Evolutionary conservation across 2,888 invertebrate species (phyloP).

Genomic region (Drosophila anomelani): DNA sequence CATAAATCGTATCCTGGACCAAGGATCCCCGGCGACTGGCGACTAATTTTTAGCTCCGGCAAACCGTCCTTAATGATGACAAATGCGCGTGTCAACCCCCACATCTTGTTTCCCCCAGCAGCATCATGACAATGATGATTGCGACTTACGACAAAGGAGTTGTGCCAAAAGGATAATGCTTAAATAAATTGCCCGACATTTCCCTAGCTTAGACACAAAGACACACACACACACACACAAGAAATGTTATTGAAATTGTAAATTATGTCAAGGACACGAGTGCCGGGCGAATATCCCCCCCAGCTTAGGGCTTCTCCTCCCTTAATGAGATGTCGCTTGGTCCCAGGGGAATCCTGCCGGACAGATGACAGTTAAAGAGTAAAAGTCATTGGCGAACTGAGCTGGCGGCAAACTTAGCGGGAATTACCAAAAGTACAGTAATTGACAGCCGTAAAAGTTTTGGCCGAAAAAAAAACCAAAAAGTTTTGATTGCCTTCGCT

Average conservation of each 20-base stretch:
- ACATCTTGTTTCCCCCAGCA: conserved; percentile 1
- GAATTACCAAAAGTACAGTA: conserved; percentile 31
- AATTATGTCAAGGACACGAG: conserved; percentile 78
- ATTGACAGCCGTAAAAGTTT: conserved; percentile 45
- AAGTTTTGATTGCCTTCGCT: conserved; percentile 52
- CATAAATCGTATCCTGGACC: conserved; percentile 69
- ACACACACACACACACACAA: conserved; percentile 9
- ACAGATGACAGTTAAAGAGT: conserved; percentile 75
- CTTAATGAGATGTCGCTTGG: conserved; percentile 52
- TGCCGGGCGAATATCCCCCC: conserved; percentile 17
- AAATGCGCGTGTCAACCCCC: conserved; percentile 60
- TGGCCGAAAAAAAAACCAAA: background rate
- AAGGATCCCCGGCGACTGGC: conserved; percentile 29
- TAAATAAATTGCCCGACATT: conserved; percentile 62
- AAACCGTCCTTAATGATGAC: conserved; percentile 71
- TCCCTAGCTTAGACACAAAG: conserved; percentile 35
- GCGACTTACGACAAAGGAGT: conserved; percentile 62
- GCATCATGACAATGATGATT: conserved; percentile 49
- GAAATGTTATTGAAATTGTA: conserved; percentile 76
- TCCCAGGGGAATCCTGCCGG: conserved; percentile 47
- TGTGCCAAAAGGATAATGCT: conserved; percentile 55
- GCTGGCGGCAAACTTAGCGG: conserved; percentile 31
- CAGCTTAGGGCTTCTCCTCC: conserved; percentile 42
- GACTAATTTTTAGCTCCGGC: conserved; percentile 65
- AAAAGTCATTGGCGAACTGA: conserved; percentile 70